Evolutionary conservation across 2,113 vertebrate genomes (phyloP), one percentile per base, ranked within the genome.

Genomic region (Anoplopoma fimbria): DNA sequence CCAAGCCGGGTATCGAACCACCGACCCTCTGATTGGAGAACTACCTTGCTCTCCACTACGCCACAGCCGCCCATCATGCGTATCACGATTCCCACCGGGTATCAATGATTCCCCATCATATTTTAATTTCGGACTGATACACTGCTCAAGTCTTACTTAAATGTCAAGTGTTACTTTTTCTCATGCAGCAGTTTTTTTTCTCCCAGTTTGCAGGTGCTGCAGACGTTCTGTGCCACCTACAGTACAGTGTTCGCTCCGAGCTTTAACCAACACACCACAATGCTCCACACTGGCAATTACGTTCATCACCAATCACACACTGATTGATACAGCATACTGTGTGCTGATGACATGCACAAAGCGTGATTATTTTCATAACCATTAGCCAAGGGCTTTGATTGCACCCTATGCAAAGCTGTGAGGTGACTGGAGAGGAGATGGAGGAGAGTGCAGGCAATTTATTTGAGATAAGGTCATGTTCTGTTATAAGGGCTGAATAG

Each of bases 261-360:
- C 73, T 82, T 82, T 49, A 78, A 61, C 63, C 64, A 83, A 9
- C 77, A 49, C 85, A 61, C 21, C 74, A 64, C 83, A 83, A 67
- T 79, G 34, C 81, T 68, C 23, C 36, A 2, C 36, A 36, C 53
- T n/a, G 61, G 69, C 85, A 94, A 92, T 91, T 91, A 90, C 70
- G 75, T 47, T 87, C 89, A 88, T 88, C 88, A 81, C 87, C 82
- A 91, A 83, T 92, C 88, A 87, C 61, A 45, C 71, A 3, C 84
- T 91, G 89, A 91, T 93, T 91, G 91, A 88, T 89, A 65, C 68
- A 19, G 45, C 89, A 63, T 63, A 84, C 85, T 88, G 88, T 81
- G 90, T 71, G 81, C 81, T 89, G 91, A 91, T 91, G 87, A 90
- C 68, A 40, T 70, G 75, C 84, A 72, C 68, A 83, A 51, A 62